phyloP scores from a whole-genome alignment of 2,113 vertebrate species.

The Mesoclemmys tuberculata region DNA sequence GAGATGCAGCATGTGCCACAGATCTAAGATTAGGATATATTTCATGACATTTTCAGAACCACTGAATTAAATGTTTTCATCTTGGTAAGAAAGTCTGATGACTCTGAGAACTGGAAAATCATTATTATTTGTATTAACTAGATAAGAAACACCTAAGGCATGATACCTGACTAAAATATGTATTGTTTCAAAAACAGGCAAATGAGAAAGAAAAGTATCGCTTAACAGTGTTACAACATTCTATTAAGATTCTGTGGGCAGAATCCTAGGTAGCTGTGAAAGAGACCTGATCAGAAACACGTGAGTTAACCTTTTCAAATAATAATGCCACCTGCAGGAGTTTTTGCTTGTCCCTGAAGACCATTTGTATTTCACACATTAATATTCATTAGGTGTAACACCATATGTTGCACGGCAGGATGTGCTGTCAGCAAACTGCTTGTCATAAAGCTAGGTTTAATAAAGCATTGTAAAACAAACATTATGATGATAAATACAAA shows the following conservation, averaged over 20 bases:
- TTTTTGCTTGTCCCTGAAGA: slow-evolving; percentile 77
- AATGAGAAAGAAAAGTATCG: background rate
- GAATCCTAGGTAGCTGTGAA: slow-evolving; percentile 37
- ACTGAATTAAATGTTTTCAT: background rate
- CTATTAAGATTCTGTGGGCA: slow-evolving; percentile 9
- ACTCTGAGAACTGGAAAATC: background rate
- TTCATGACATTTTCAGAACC: background rate
- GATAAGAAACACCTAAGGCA: background rate
- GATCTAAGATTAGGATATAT: background rate
- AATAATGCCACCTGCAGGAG: slow-evolving; percentile 77
- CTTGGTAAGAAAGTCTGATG: background rate
- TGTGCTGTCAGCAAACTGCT: slow-evolving; percentile 78
- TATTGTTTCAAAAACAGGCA: background rate
- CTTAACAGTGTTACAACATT: background rate
- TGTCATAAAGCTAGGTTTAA: slow-evolving; percentile 87
- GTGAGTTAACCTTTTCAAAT: slow-evolving; percentile 63
- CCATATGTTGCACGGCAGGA: slow-evolving; percentile 85
- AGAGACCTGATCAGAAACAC: slow-evolving; percentile 72
- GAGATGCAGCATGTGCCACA: background rate
- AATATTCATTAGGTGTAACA: slow-evolving; percentile 85
- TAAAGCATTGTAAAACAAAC: slow-evolving; percentile 87
- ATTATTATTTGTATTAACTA: background rate
- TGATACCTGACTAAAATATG: background rate
- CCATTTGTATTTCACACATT: slow-evolving; percentile 78
- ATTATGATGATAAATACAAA: slow-evolving; percentile 85